Evolutionary conservation across 2,888 invertebrate species (phyloP).

Genomic region (Pharmacophagus antenor): DNA sequence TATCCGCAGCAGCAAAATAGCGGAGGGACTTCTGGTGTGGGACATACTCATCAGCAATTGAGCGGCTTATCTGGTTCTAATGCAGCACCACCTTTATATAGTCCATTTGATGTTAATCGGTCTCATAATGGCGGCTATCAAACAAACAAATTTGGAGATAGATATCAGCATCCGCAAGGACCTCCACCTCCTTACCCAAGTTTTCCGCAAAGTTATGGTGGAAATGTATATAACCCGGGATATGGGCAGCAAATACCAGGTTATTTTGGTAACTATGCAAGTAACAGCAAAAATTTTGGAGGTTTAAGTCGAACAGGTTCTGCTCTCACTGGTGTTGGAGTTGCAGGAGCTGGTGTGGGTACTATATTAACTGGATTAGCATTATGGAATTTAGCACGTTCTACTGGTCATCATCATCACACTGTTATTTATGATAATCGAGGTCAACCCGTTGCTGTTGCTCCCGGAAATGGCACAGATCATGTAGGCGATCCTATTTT

Average conservation of each 20-base stretch:
- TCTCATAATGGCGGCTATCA: constrained; percentile 42
- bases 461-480: constrained; percentile 57
- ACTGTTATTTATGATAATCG: constrained; percentile 74
- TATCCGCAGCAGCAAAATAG: constrained; percentile 44
- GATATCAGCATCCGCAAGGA: constrained; percentile 57
- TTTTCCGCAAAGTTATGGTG: constrained; percentile 41
- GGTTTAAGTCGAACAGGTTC: constrained; percentile 60
- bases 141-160: constrained; percentile 47
- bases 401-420: constrained; percentile 65
- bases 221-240: constrained; percentile 49
- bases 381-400: constrained; percentile 75
- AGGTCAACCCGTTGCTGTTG: constrained; percentile 70
- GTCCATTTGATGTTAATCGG: constrained; percentile 38
- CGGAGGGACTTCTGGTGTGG: constrained; percentile 30
- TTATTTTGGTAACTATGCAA: constrained; percentile 65
- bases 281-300: constrained; percentile 51
- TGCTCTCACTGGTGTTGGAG: constrained; percentile 66
- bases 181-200: constrained; percentile 61
- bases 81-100: constrained; percentile 55
- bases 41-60: constrained; percentile 37
- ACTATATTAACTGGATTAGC: constrained; percentile 74
- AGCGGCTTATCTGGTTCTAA: constrained; percentile 45
- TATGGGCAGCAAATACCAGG: constrained; percentile 63
- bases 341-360: constrained; percentile 73
- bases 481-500: constrained; percentile 60